Evolutionary conservation across 2,888 invertebrate genomes (phyloP), one percentile per base, ranked within the genome.

Genomic region (Entomobrya proxima): DNA sequence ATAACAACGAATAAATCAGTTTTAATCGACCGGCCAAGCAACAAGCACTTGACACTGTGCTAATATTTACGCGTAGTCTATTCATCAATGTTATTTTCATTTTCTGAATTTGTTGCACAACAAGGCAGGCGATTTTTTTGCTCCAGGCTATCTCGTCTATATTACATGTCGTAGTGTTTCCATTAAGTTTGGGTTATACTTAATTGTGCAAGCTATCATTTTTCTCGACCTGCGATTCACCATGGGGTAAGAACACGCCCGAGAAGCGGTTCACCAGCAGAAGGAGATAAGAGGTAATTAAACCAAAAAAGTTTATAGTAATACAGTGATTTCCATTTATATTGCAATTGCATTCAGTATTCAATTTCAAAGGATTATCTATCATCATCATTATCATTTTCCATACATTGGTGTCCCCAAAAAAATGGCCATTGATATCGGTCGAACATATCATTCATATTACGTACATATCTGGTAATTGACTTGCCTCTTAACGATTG

Each of bases 181-280:
- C 15, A 61, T 61, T 35, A 61, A n/a, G 15, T 35, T 13, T 32
- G 4, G 15, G 35, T 18, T 2, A 5, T 47, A 47, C 47, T 47
- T 47, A 15, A n/a, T 47, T 47, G 47, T n/a, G 18, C 32, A 11
- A 18, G 9, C 58, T 40, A 76, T 37, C 76, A 76, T 21, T 76
- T n/a, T 76, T 76, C 76, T 76, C 58, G 37, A 37, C 76, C 37
- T 76, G 40, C 55, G 24, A 76, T 76, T 76, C 58, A 58, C 40
- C 76, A 74, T 37, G 58, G 76, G 58, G 55, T 55, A 76, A 58
- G 58, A 76, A 76, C 76, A 76, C 76, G 58, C 76, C 76, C 35
- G 55, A 35, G 35, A 15, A 47, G 47, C 13, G 15, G n/a, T 13
- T 47, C 47, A 47, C 13, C 27, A 5, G 35, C 1, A 35, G 35